Base-by-base conservation (phyloP, 2,888 invertebrate species). In the Eurois occulta region DNA sequence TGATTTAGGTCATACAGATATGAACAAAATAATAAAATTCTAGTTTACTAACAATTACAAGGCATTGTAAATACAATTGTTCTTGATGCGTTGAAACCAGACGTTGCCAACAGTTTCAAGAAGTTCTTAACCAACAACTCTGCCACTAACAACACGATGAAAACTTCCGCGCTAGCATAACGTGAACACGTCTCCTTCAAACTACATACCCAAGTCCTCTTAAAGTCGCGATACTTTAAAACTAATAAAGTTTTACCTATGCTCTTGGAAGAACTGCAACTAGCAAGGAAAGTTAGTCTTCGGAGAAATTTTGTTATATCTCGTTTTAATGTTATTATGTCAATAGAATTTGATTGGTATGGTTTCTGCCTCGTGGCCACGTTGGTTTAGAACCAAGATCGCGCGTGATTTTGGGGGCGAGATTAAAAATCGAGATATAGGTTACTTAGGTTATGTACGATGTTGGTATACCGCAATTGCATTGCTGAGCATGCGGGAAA, bases 241-340 rank as follows among this genome's bases (percentile, higher is more conserved):
- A 81, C 66, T 38, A 72, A 85, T 75, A 72, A 72, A 85, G 65
- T 76, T 70, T 21, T 66, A 55, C 35, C 7, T 71, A 18, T 52
- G 69, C n/a, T 65, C 62, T 84, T 62, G 10, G 11, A 48, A 64
- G 52, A 81, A 62, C 62, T 71, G 13, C 55, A 67, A 80, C 55
- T 41, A 67, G 69, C n/a, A 67, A 79, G 24, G 4, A 41, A 84
- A 72, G 58, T 84, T 71, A 10, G 7, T 60, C 10, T 10, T 46
- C 0, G 11, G 16, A 46, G 32, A 64, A 65, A 32, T 64, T 71
- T 11, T 35, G 7, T 55, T 41, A 6, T n/a, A n/a, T 58, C 16
- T 28, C 7, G 7, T 28, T 28, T 3, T 35, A 43, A 35, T 41
- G 24, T 71, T 24, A 58, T 58, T 28, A 58, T 16, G 16, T 28